Conservation (phyloP, 2,797 vertebrate genomes). For the Clarias laeviceps region DNA sequence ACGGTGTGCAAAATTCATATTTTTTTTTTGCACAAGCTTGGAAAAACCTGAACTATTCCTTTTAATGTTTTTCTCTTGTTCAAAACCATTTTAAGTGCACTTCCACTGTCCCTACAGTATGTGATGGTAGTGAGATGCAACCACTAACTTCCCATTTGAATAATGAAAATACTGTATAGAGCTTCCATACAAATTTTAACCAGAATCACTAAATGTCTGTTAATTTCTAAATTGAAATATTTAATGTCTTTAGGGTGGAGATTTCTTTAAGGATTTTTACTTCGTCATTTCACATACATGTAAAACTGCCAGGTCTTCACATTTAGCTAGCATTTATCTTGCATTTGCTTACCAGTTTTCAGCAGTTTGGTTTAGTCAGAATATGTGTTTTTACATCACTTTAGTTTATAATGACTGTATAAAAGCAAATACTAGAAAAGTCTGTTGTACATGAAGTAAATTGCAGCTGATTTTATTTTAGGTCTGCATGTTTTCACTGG, state of each 20-base stretch:
- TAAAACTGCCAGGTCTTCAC: background rate
- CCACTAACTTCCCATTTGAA: background rate
- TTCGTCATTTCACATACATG: too few relatives aligned
- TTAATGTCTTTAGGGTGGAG: background rate
- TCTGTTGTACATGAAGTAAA: background rate
- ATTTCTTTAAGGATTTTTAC: too few relatives aligned
- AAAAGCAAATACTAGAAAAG: background rate
- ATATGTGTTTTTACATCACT: background rate
- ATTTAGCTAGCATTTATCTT: background rate
- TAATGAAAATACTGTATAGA: background rate
- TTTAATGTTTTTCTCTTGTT: background rate
- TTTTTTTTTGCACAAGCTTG: too few relatives aligned
- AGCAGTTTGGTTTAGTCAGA: background rate
- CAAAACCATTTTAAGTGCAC: background rate
- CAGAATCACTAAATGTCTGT: background rate
- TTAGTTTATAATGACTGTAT: background rate
- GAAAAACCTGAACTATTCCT: too few relatives aligned
- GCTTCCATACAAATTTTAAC: background rate
- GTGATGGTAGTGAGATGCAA: background rate
- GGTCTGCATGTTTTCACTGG: background rate
- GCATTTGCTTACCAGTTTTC: background rate
- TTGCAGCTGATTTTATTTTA: background rate
- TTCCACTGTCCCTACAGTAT: background rate
- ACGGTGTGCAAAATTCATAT: too few relatives aligned
- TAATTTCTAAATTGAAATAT: background rate